phyloP scores from a whole-genome alignment of 1,140 invertebrate genomes.

The Cydia fagiglandana region DNA sequence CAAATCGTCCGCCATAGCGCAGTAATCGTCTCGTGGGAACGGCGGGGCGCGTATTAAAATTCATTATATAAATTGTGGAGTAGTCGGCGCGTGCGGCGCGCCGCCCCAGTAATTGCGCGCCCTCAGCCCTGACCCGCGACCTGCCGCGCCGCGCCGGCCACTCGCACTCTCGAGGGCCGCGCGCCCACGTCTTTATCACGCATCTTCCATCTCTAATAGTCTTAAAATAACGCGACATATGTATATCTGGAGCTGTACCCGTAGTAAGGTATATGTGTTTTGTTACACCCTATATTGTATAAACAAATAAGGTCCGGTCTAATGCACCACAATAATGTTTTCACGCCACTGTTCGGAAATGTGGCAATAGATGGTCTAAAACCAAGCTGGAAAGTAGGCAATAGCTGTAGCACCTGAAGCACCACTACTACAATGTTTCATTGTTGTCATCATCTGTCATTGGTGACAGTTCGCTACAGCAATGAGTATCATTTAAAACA shows the following conservation, averaged over 20 bases:
- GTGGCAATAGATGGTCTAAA: too few species aligned
- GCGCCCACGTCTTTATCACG: neutral
- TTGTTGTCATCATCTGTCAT: too few species aligned
- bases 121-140: slow-evolving; percentile 16
- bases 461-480: too few species aligned
- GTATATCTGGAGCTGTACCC: neutral
- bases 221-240: neutral
- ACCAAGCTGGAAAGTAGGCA: too few species aligned
- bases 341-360: too few species aligned
- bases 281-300: too few species aligned
- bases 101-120: slow-evolving; percentile 35
- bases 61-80: slow-evolving; percentile 36
- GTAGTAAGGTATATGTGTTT: too few species aligned
- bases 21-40: slow-evolving; percentile 32
- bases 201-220: neutral
- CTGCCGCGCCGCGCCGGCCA: neutral
- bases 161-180: neutral
- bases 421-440: too few species aligned
- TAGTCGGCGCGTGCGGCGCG: slow-evolving; percentile 34
- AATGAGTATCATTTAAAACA: too few species aligned
- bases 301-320: too few species aligned
- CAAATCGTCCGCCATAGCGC: slow-evolving; percentile 19
- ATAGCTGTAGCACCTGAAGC: too few species aligned
- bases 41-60: slow-evolving; percentile 32
- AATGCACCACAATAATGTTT: too few species aligned